Evolutionary conservation across 2,888 invertebrate genomes (phyloP).

Genomic region (Didymodactylos carnosus): DNA sequence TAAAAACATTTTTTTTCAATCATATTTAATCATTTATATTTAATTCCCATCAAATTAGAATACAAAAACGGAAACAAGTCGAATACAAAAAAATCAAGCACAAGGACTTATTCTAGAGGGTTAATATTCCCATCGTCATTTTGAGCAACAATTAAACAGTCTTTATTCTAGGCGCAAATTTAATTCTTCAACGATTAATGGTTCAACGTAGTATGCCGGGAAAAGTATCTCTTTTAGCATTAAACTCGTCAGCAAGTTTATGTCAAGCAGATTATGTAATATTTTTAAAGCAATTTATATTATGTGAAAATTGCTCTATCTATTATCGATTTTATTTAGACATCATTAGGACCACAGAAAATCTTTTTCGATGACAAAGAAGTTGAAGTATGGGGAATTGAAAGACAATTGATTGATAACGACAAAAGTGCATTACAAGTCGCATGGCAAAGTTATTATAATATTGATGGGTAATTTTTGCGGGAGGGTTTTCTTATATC

Average conservation of each 20-base stretch:
- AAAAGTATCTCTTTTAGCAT: conserved; percentile 26
- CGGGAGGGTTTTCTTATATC: background rate
- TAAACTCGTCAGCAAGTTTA: conserved; percentile 31
- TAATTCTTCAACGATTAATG: conserved; percentile 30
- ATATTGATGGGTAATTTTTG: conserved; percentile 25
- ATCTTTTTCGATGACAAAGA: conserved; percentile 27
- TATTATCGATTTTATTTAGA: conserved; percentile 18
- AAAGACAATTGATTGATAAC: conserved; percentile 28
- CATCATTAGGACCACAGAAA: conserved; percentile 22
- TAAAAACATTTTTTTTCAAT: conserved; percentile 14
- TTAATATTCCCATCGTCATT: conserved; percentile 14
- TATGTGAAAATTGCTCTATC: background rate
- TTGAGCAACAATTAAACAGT: background rate
- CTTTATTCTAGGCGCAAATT: conserved; percentile 25
- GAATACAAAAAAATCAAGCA: background rate
- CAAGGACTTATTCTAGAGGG: conserved; percentile 26
- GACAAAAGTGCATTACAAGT: conserved; percentile 25
- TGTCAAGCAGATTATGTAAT: conserved; percentile 30
- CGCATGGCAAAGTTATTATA: conserved; percentile 33
- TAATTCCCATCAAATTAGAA: conserved; percentile 21
- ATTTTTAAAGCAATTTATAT: conserved; percentile 9
- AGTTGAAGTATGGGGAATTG: conserved; percentile 26
- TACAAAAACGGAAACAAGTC: conserved; percentile 17
- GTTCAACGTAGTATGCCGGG: conserved; percentile 25
- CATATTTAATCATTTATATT: background rate